Conservation (phyloP, 2,888 invertebrate species). For the Anarsia innoxiella region DNA sequence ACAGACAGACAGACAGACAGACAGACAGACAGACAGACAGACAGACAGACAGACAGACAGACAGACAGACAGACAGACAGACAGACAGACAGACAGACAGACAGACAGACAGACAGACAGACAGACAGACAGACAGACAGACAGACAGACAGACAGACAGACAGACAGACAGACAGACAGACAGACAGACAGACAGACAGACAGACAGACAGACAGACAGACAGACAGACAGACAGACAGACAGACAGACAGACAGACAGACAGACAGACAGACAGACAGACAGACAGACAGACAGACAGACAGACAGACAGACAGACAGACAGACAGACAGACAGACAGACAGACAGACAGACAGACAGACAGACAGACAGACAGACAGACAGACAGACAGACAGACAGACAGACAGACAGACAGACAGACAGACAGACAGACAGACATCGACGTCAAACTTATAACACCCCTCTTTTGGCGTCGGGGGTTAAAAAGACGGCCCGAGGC, state of each 20-base stretch:
- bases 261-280: neutral
- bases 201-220: neutral
- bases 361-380: conserved; percentile 5
- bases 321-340: conserved; percentile 4
- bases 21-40: conserved; percentile 2
- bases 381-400: conserved; percentile 3
- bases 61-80: conserved; percentile 2
- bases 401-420: conserved; percentile 4
- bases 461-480: too few species aligned
- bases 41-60: conserved; percentile 2
- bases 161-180: conserved; percentile 2
- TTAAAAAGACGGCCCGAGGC: conserved; percentile 2
- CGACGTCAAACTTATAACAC: too few species aligned
- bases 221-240: conserved; percentile 1
- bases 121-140: conserved; percentile 2
- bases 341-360: conserved; percentile 3
- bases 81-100: conserved; percentile 2
- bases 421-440: conserved; percentile 3
- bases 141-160: conserved; percentile 1
- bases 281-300: conserved; percentile 1
- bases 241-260: neutral
- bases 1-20: conserved; percentile 2
- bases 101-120: conserved; percentile 2
- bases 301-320: conserved; percentile 4
- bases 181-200: neutral